A percentile compares a stretch with the other conserved stretches of the same genome.
These are phyloP conservation scores for Heliconius hortense DNA, from an alignment of 2,888 invertebrate genomes.

Conservation along the genomic window DNA sequence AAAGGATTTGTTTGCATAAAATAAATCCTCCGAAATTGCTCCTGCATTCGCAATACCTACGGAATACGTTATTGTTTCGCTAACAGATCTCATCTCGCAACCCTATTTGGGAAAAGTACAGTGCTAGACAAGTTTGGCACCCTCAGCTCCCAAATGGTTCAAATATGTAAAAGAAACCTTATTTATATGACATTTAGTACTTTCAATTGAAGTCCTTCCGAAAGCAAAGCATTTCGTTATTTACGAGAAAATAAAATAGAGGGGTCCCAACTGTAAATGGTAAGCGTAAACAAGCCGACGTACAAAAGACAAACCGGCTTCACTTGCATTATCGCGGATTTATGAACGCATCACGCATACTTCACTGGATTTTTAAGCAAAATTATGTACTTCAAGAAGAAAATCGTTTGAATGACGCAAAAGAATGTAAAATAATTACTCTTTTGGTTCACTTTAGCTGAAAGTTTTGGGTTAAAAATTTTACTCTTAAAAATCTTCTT, in stretches of 20 bases:
- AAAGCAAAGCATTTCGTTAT: constrained; percentile 26
- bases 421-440: constrained; percentile 3
- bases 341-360: constrained; percentile 1
- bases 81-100: constrained; percentile 13
- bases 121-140: neutral
- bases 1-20: neutral
- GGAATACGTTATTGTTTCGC: constrained; percentile 24
- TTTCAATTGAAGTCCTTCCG: neutral
- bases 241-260: constrained; percentile 24
- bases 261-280: constrained; percentile 30
- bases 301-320: constrained; percentile 20
- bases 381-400: neutral
- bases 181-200: neutral
- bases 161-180: constrained; percentile 13
- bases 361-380: neutral
- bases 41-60: constrained; percentile 5
- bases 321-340: constrained; percentile 12
- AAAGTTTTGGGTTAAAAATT: neutral
- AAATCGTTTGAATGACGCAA: neutral
- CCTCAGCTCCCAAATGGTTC: neutral
- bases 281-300: constrained; percentile 26
- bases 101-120: constrained; percentile 22
- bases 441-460: neutral
- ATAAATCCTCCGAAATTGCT: constrained; percentile 21
- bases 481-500: neutral